Conservation (phyloP, 2,113 vertebrate genomes). For the Ceyx melanurus region DNA sequence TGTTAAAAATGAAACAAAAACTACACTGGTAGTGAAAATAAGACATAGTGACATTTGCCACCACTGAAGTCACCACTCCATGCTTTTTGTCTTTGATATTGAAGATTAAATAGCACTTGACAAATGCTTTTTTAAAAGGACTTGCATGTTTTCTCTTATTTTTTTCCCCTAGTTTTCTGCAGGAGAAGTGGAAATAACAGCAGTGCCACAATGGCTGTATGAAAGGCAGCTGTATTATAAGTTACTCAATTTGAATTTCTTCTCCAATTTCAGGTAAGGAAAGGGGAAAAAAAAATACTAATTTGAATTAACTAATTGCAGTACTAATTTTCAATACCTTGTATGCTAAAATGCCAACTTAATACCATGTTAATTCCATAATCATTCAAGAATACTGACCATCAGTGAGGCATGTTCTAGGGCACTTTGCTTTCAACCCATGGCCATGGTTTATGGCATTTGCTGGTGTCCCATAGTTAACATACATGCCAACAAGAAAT, state of each 20-base stretch:
- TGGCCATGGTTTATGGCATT: neutral
- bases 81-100: neutral
- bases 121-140: neutral
- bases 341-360: neutral
- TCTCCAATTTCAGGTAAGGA: conserved; percentile 72
- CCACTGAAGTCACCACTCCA: neutral
- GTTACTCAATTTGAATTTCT: conserved; percentile 53
- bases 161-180: conserved; percentile 33
- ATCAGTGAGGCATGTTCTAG: neutral
- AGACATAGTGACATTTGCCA: neutral
- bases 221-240: conserved; percentile 64
- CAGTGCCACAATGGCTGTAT: conserved; percentile 59
- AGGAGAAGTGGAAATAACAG: conserved; percentile 46
- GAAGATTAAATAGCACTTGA: neutral
- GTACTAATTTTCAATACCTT: neutral
- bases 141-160: neutral
- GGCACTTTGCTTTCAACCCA: neutral
- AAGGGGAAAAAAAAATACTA: neutral
- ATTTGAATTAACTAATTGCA: neutral
- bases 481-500: neutral
- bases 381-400: neutral
- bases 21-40: neutral
- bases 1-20: neutral
- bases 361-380: neutral
- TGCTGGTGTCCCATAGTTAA: neutral